Base-by-base conservation (phyloP, 2,888 invertebrate species). In the Macrophya annulata region DNA sequence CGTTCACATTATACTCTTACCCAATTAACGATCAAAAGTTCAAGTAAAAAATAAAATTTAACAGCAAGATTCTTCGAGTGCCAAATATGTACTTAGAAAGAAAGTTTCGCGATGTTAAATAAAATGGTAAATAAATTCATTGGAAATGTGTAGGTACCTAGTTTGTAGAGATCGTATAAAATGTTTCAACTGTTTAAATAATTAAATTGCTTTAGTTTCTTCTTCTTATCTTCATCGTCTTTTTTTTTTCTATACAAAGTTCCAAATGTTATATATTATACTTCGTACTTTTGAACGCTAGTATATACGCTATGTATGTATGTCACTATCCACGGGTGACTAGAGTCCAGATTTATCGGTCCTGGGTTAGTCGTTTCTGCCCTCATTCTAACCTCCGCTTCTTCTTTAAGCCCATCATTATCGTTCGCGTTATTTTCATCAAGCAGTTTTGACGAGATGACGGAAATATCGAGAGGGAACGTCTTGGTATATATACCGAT, bases 401-500 rank as follows among this genome's bases (percentile, higher is more conserved):
- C 45, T 74, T 74, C 21, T 43, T 21, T 45, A 74, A 45, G 72
- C 37, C 6, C 81, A 51, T 83, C 68, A 45, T 83, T 68, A 83
- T 83, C 68, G 65, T 37, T 43, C 21, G 31, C 48, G 65, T 83
- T 83, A 43, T 83, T 83, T 83, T 68, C 43, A 81, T 81, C 62
- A 62, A 51, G 37, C 31, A 3, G 31, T 83, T 83, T 83, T 71
- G 48, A 83, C 83, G 48, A 15, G 68, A 83, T 83, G 83, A 83
- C 68, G 83, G 83, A 83, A 83, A 83, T 48, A 83, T 83, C 25
- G 83, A 48, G 48, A 71, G 83, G 31, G 48, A 71, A 3, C 45
- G 65, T 55, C 31, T 31, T 51, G 37, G 51, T 45, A 21, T 45
- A 74, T 45, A 21, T 45, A 74, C 31, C 12, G 12, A 6, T 9